phyloP scores from a whole-genome alignment of 92 coral and sea anemone genomes.

The Chrysogorgia sp. region DNA sequence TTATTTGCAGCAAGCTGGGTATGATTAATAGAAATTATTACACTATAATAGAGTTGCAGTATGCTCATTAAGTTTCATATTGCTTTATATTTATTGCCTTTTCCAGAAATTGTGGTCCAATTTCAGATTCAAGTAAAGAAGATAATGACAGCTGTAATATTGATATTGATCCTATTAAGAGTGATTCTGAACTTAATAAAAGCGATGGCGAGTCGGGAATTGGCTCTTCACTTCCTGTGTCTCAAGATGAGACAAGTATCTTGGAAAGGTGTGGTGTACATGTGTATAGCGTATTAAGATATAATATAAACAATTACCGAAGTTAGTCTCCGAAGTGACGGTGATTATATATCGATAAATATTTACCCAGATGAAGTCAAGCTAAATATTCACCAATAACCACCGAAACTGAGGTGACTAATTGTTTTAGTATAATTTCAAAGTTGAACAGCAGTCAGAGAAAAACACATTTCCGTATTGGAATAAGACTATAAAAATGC shows the following conservation, averaged over 20 bases:
- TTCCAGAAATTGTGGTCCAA: slow-evolving; percentile 23
- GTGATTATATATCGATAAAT: no score
- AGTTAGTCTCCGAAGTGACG: no score
- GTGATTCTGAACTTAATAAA: slow-evolving; percentile 29
- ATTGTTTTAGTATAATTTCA: no score
- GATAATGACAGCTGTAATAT: slow-evolving; percentile 81
- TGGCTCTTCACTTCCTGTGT: slow-evolving; percentile 11
- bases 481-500: no score
- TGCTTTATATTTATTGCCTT: slow-evolving; percentile 7
- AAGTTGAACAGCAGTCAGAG: no score
- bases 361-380: no score
- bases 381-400: no score
- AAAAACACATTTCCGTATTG: no score
- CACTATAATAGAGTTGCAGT: neutral
- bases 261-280: slow-evolving; percentile 4
- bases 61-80: slow-evolving; percentile 13
- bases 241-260: slow-evolving; percentile 17
- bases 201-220: slow-evolving; percentile 37
- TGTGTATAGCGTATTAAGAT: no score
- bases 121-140: slow-evolving; percentile 43
- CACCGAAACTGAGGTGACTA: no score
- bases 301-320: no score
- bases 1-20: slow-evolving; percentile 87
- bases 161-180: slow-evolving; percentile 56
- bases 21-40: slow-evolving; percentile 32